Evolutionary conservation across 2,888 invertebrate genomes (phyloP), one percentile per base, ranked within the genome.

Genomic region (Folsomia manolachei): DNA sequence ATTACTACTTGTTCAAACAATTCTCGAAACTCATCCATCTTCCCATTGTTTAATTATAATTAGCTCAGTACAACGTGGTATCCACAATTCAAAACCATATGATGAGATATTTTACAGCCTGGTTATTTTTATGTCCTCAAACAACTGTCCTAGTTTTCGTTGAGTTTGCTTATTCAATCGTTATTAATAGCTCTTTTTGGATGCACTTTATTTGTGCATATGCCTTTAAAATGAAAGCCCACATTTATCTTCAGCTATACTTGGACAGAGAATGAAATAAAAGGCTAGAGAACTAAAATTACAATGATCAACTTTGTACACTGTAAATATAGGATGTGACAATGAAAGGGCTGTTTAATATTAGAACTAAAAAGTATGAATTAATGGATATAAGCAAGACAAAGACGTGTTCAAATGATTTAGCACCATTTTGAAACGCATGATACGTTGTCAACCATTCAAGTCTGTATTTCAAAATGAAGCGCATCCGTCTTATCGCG

Each of bases 321-420:
- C n/a, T 39, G 39, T 39, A 39, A 9, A 9, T 39, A 39, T 39
- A 39, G 14, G n/a, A n/a, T n/a, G 7, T 39, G 56, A 56, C 56
- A 56, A 56, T 14, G 56, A 19, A n/a, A 56, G 56, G n/a, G 56
- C 56, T 56, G 21, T 56, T 56, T 56, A 56, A 19, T 19, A 56
- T 56, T 56, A 19, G 4, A 56, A 56, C 18, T n/a, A n/a, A n/a
- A n/a, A n/a, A n/a, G n/a, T n/a, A 25, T 63, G 26, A 63, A 63
- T 27, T 63, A 63, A 63, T 63, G 27, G 26, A 72, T 51, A 63
- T 56, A 69, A 53, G 68, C 26, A 63, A 74, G 74, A 74, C 74
- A 74, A 74, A 74, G 63, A 66, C 69, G 71, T 70, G 71, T 74
- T 71, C 71, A 71, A 71, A 66, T 74, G 74, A 74, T 74, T 74